Conservation (phyloP, 2,888 invertebrate species). For the Plagiodera versicolora region DNA sequence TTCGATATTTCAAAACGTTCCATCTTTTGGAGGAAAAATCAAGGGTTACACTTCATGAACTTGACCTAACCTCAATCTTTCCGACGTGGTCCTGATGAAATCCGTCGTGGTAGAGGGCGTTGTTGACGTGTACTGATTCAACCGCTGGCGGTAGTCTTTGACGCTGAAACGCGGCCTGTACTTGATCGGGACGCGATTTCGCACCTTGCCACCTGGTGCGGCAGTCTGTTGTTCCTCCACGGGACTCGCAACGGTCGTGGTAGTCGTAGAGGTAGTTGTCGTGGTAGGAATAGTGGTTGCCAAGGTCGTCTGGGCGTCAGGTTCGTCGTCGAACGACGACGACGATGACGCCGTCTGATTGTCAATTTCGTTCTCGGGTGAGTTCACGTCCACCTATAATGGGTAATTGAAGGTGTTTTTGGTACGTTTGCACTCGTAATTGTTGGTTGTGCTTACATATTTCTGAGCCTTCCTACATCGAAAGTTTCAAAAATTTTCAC, state of each 20-base stretch:
- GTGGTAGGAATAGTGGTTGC: conserved; percentile 42
- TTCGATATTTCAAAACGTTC: no score
- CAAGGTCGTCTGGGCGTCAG: conserved; percentile 24
- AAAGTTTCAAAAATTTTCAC: no score
- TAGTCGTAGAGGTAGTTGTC: conserved; percentile 41
- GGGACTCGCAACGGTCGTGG: conserved; percentile 29
- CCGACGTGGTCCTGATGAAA: conserved; percentile 24
- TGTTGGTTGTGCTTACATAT: no score
- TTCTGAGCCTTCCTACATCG: no score
- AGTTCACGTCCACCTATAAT: conserved; percentile 30
- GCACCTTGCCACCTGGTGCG: conserved; percentile 13
- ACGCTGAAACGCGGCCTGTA: conserved; percentile 74
- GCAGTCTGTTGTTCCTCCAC: background rate
- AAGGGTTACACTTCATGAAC: no score
- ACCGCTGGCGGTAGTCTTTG: conserved; percentile 71
- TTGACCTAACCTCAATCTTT: conserved; percentile 32
- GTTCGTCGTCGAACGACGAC: conserved; percentile 26
- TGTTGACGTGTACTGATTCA: conserved; percentile 61
- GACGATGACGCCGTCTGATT: conserved; percentile 35
- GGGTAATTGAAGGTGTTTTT: no score
- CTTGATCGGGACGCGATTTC: conserved; percentile 56
- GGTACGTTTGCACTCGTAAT: no score
- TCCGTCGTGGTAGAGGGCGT: conserved; percentile 43
- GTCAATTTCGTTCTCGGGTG: conserved; percentile 50
- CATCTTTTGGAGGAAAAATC: no score